A percentile compares a stretch with the other conserved stretches of the same genome.
Evolutionary conservation across 2,113 vertebrate genomes (phyloP).

Genomic region (Danio rerio): DNA sequence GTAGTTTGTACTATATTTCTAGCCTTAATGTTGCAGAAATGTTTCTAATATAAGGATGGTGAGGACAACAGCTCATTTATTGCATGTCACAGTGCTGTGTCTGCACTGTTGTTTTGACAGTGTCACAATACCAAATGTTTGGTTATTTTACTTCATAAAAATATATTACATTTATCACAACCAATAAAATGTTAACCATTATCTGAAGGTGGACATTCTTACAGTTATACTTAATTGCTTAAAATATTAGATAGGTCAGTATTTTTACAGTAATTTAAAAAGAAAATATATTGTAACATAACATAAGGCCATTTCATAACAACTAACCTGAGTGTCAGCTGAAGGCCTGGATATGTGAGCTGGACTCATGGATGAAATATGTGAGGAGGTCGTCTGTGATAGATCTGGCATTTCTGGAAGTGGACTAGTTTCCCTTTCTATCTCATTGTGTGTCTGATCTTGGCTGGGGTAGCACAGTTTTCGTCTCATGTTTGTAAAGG

Average conservation of each 20-base stretch:
- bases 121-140: no score
- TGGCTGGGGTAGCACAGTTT: constrained; percentile 57
- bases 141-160: no score
- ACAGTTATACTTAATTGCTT: not conserved
- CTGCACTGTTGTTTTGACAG: no score
- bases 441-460: not conserved
- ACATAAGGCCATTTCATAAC: not conserved
- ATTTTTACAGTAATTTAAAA: no score
- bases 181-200: not conserved
- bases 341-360: not conserved
- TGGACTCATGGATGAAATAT: constrained; percentile 44
- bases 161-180: not conserved
- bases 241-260: not conserved
- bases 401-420: constrained; percentile 64
- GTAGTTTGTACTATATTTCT: no score
- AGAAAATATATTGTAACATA: not conserved
- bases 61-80: no score
- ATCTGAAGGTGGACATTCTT: not conserved
- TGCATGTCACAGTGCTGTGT: no score
- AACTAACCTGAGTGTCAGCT: constrained; percentile 47
- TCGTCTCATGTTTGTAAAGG: constrained; percentile 36
- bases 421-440: constrained; percentile 53
- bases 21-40: no score
- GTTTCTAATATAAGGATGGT: no score
- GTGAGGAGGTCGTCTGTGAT: constrained; percentile 56